Evolutionary conservation across 2,113 vertebrate genomes (phyloP), one percentile per base, ranked within the genome.

Genomic region (Sitta europaea): DNA sequence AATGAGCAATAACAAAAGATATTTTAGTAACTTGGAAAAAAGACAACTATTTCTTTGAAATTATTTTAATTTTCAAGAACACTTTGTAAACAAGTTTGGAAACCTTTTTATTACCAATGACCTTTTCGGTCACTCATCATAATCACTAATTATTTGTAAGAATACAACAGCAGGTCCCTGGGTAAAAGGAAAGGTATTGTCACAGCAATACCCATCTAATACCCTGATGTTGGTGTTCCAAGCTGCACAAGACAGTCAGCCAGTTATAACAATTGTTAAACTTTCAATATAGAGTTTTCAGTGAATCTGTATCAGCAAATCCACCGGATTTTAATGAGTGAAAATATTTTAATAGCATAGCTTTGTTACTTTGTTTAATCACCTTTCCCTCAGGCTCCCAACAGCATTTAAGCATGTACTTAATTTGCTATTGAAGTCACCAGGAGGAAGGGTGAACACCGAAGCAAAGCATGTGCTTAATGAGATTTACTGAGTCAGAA

Each of bases 401-500:
- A 82, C 43, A 96, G 87, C 71, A 78, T 47, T 93, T 90, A 94
- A 94, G 82, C 93, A 90, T 76, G 81, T 93, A 87, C 90, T 51
- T 90, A 86, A 94, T 92, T 91, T 91, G 78, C 85, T 90, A 20
- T 6, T 79, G 77, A 88, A 96, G 89, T 90, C 90, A 85, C 85
- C 31, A 87, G 87, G 88, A 94, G 2, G 43, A 87, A 31, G 10
- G 68, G 84, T 54, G 90, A 90, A 72, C 38, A 59, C 35, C 90
- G 48, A n/a, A 93, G 58, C 88, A 67, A 72, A 96, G 91, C 71
- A 55, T 21, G 40, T 51, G 74, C 78, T 82, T 96, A 96, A 94
- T 90, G 84, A 91, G 94, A 96, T 96, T 93, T 86, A 91, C 85
- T 76, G 75, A 83, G 87, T 85, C 85, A 94, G 66, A 96, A 96